phyloP scores from a whole-genome alignment of 2,113 vertebrate species.

The Rhinolophus ferrumequinum region DNA sequence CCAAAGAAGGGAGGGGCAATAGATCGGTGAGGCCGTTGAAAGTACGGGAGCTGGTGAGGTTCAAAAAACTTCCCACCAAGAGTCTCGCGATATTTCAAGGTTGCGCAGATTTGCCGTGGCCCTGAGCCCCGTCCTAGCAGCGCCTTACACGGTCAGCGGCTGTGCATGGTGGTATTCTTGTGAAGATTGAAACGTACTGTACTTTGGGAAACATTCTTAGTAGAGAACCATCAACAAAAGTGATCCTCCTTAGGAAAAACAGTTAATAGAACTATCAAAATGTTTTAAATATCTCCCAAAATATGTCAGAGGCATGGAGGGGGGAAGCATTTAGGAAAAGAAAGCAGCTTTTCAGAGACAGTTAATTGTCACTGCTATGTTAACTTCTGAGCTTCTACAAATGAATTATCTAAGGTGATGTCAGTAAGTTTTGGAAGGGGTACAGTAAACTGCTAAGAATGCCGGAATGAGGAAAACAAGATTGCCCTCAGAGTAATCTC shows the following conservation, averaged over 20 bases:
- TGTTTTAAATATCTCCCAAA: not conserved
- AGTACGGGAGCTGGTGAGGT: not conserved
- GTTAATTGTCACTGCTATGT: not conserved
- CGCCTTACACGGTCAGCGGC: not conserved
- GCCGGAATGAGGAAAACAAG: not conserved
- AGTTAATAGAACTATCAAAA: not conserved
- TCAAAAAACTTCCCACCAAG: not conserved
- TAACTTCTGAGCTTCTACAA: conserved; percentile 14
- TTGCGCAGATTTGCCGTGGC: no score
- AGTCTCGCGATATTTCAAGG: fast-evolving
- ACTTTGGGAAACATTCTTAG: not conserved
- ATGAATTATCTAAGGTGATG: conserved; percentile 6
- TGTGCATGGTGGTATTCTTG: fast-evolving
- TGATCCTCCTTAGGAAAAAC: not conserved
- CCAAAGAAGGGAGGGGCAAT: fast-evolving
- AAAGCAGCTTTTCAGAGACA: not conserved
- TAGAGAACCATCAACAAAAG: not conserved
- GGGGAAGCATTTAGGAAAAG: not conserved
- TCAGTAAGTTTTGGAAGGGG: conserved; percentile 28
- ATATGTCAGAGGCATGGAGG: not conserved
- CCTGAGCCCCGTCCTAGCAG: fast-evolving
- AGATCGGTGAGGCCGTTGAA: fast-evolving
- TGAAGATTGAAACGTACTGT: not conserved
- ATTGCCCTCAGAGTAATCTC: conserved; percentile 25
- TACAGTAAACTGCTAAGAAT: not conserved